Percentiles rank a stretch among this genome's conserved stretches.
Evolutionary conservation across 2,888 invertebrate genomes (phyloP).

Genomic region (Chorisops tibialis): DNA sequence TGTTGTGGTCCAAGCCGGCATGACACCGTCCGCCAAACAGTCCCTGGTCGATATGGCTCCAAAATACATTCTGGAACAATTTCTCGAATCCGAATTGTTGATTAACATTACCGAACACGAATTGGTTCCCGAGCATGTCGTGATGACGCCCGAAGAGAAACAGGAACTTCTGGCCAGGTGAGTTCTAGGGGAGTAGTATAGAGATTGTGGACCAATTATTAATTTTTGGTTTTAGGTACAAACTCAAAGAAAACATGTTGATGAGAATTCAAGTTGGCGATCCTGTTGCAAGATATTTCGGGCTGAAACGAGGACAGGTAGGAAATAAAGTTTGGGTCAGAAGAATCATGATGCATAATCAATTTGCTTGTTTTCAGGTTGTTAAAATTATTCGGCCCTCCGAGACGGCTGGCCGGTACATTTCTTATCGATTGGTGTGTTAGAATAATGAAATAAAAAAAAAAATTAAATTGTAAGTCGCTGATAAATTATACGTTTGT

Average conservation of each 20-base stretch:
- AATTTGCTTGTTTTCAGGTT: conserved; percentile 60
- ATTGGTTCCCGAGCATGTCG: conserved; percentile 97
- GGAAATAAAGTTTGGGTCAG: conserved; percentile 37
- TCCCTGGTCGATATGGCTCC: conserved; percentile 98
- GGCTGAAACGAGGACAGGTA: conserved; percentile 95
- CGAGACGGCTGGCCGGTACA: conserved; percentile 97
- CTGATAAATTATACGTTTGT: too few species aligned
- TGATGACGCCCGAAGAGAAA: conserved; percentile 97
- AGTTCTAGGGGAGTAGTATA: conserved; percentile 57
- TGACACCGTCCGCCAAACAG: conserved; percentile 99
- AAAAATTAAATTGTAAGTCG: too few species aligned
- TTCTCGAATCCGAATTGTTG: conserved; percentile 88
- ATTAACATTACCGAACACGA: conserved; percentile 99
- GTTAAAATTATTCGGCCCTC: conserved; percentile 97
- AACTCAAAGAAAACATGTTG: conserved; percentile 96
- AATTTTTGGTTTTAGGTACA: conserved; percentile 55
- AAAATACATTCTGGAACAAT: conserved; percentile 96
- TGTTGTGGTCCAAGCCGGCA: conserved; percentile 96
- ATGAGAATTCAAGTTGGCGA: conserved; percentile 99
- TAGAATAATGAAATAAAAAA: conserved; percentile 46
- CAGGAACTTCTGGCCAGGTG: conserved; percentile 87
- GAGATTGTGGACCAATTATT: background rate
- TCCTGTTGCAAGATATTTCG: conserved; percentile 98
- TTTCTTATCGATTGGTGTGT: conserved; percentile 94
- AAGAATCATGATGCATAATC: conserved; percentile 29